Conservation (phyloP, 1,140 invertebrate species). For the Zaprionus nigranus region DNA sequence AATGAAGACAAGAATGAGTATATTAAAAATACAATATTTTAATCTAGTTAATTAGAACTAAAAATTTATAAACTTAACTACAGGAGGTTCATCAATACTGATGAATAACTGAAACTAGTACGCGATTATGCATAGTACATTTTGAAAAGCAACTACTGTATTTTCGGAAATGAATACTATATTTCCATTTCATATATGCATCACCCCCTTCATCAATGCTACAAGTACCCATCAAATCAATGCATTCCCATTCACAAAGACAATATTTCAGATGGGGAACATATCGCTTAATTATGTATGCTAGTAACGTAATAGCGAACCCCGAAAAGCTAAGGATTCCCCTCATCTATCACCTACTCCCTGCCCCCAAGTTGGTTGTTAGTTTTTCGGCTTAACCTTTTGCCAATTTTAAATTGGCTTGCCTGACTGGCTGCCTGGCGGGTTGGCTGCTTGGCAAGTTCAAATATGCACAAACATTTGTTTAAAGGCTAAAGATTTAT, state of each 20-base stretch:
- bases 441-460: conserved; percentile 55
- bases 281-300: conserved; percentile 74
- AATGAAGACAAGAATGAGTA: no score
- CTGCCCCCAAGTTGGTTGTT: conserved; percentile 50
- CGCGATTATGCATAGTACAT: no score
- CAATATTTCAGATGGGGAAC: conserved; percentile 39
- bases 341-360: background rate
- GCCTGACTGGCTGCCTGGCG: conserved; percentile 15
- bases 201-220: background rate
- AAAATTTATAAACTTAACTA: no score
- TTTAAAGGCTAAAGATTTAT: conserved; percentile 81
- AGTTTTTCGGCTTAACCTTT: conserved; percentile 80
- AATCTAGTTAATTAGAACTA: no score
- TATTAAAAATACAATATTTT: no score
- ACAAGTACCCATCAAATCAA: conserved; percentile 48
- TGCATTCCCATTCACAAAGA: conserved; percentile 61
- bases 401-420: conserved; percentile 80
- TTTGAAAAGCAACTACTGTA: no score
- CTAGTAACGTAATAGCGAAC: conserved; percentile 54
- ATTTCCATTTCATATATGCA: background rate
- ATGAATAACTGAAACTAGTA: no score
- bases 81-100: no score
- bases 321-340: conserved; percentile 17
- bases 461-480: conserved; percentile 82
- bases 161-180: background rate